Percentiles rank a stretch among this genome's conserved stretches.
Conservation (phyloP, 1,140 invertebrate genomes). For the Drosophila kikkawai region DNA sequence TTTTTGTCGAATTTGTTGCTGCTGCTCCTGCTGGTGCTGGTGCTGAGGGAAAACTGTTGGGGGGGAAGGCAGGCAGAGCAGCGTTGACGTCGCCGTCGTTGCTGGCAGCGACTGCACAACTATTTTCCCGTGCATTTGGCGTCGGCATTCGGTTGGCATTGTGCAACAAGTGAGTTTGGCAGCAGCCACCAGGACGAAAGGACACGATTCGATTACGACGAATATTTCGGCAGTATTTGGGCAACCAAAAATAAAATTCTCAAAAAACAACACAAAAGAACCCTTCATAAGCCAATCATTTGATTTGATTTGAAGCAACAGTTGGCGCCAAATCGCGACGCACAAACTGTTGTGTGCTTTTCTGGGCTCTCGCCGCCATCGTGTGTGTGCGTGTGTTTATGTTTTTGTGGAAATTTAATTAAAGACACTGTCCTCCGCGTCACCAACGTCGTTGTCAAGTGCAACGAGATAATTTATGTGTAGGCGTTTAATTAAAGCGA, state of each 20-base stretch:
- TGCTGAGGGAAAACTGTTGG: constrained; percentile 22
- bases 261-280: not conserved
- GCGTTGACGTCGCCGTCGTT: constrained; percentile 32
- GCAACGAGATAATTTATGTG: constrained; percentile 72
- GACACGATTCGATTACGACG: constrained; percentile 67
- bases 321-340: constrained; percentile 75
- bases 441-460: constrained; percentile 31
- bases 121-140: constrained; percentile 69
- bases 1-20: constrained; percentile 81
- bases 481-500: constrained; percentile 78
- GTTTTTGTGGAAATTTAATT: constrained; percentile 66
- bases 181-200: constrained; percentile 82
- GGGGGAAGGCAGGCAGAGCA: constrained; percentile 3
- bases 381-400: constrained; percentile 22
- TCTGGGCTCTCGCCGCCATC: constrained; percentile 37
- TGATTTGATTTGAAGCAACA: constrained; percentile 74
- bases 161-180: constrained; percentile 85
- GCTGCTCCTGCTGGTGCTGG: constrained; percentile 16
- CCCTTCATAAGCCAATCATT: not conserved
- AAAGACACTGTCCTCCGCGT: constrained; percentile 52
- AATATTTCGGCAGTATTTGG: constrained; percentile 62
- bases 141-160: constrained; percentile 72
- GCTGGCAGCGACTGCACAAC: constrained; percentile 62
- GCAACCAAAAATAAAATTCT: constrained; percentile 15
- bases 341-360: constrained; percentile 72